phyloP scores from a whole-genome alignment of 2,113 vertebrate genomes.

The Ptyas mucosa region DNA sequence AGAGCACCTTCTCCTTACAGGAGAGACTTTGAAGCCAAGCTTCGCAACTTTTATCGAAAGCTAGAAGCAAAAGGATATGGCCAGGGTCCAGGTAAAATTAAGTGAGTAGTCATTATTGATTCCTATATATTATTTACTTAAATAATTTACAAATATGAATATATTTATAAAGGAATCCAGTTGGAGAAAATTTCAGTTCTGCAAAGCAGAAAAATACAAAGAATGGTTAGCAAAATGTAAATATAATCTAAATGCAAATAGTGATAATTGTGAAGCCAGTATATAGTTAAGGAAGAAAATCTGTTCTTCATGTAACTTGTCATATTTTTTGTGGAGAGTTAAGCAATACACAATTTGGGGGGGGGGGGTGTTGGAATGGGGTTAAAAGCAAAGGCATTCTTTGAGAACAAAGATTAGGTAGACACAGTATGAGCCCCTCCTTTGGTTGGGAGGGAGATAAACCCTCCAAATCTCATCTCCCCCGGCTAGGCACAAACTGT shows the following conservation, averaged over 20 bases:
- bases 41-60: constrained; percentile 97
- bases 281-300: background rate
- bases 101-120: constrained; percentile 76
- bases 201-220: background rate
- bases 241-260: background rate
- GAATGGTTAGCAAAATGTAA: background rate
- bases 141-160: background rate
- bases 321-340: background rate
- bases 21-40: constrained; percentile 97
- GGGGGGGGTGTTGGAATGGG: too few species aligned
- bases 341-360: too few species aligned
- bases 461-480: background rate
- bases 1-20: constrained; percentile 95
- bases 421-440: too few species aligned
- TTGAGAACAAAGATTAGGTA: background rate
- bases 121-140: background rate
- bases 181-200: background rate
- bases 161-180: background rate
- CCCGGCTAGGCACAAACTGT: background rate
- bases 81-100: constrained; percentile 97
- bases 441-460: background rate
- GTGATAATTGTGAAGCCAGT: background rate
- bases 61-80: constrained; percentile 97
- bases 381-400: background rate
- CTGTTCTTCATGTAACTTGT: background rate